These are phyloP conservation scores for Ceratosolen fusciceps DNA, from an alignment of 1,140 invertebrate species.

Conservation along the genomic window DNA sequence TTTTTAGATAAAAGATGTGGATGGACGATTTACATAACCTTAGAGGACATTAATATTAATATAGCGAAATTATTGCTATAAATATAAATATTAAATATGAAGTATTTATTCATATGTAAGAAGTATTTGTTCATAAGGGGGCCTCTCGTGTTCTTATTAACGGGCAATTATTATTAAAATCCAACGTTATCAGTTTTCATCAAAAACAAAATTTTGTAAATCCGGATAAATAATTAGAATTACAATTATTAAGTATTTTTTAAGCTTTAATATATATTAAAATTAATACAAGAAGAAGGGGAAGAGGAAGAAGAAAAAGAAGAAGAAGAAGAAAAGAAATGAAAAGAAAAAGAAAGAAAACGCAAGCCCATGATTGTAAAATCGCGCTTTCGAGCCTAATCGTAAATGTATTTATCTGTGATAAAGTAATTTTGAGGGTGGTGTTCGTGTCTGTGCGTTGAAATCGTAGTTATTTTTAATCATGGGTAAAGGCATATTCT, in stretches of 20 bases:
- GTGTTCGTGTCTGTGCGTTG: neutral
- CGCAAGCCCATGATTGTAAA: neutral
- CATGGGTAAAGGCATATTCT: neutral
- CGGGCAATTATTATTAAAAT: neutral
- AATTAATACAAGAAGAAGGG: too few species aligned
- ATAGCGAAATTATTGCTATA: neutral
- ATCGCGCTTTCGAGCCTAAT: conserved; percentile 19
- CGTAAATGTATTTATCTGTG: conserved; percentile 39
- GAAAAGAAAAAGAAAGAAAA: too few species aligned
- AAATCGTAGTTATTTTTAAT: conserved; percentile 9
- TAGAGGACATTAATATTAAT: neutral
- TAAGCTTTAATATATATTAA: neutral
- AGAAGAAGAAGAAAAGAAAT: too few species aligned
- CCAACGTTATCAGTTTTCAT: neutral
- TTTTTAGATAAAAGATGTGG: neutral
- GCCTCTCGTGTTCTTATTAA: neutral
- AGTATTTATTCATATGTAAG: neutral
- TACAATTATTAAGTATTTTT: neutral
- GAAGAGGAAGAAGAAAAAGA: too few species aligned
- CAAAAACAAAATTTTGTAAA: neutral
- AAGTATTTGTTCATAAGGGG: neutral
- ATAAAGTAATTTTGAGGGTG: conserved; percentile 19
- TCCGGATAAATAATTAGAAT: neutral
- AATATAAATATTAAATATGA: conserved; percentile 2
- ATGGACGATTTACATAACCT: neutral